These are phyloP conservation scores for Cynoglossus semilaevis DNA, from an alignment of 2,113 vertebrate species.

Conservation along the genomic window DNA sequence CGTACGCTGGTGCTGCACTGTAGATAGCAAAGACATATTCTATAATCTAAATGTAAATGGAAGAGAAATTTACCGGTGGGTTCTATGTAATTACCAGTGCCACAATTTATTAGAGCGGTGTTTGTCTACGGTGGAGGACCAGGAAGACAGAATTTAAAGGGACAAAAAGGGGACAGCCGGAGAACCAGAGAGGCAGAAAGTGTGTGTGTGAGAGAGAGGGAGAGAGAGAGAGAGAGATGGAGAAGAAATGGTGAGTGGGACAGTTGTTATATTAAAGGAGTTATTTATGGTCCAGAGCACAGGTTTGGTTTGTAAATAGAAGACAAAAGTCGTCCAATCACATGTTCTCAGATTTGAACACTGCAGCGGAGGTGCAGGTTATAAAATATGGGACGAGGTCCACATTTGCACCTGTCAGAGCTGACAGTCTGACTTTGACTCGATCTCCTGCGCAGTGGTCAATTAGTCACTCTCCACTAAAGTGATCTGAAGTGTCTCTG, in stretches of 20 bases:
- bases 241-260: conserved; percentile 29
- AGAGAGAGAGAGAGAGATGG: conserved; percentile 45
- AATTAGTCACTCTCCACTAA: conserved; percentile 58
- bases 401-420: conserved; percentile 28
- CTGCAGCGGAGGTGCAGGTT: not conserved
- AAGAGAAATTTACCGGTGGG: conserved; percentile 74
- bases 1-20: conserved; percentile 36
- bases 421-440: conserved; percentile 40
- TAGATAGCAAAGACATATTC: conserved; percentile 74
- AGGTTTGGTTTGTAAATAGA: no score
- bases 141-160: conserved; percentile 35
- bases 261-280: conserved; percentile 50
- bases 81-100: conserved; percentile 73
- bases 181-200: conserved; percentile 23
- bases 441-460: conserved; percentile 37
- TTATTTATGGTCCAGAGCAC: no score
- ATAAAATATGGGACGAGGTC: conserved; percentile 19
- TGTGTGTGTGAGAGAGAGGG: conserved; percentile 3
- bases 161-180: not conserved
- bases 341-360: no score
- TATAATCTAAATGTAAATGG: conserved; percentile 79
- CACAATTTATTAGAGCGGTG: conserved; percentile 73
- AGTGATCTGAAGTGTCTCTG: conserved; percentile 40
- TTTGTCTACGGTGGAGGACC: conserved; percentile 63
- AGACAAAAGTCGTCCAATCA: no score